Evolutionary conservation across 2,113 vertebrate species (phyloP), one percentile per base, ranked within the genome.

Genomic region (Pholis gunnellus): DNA sequence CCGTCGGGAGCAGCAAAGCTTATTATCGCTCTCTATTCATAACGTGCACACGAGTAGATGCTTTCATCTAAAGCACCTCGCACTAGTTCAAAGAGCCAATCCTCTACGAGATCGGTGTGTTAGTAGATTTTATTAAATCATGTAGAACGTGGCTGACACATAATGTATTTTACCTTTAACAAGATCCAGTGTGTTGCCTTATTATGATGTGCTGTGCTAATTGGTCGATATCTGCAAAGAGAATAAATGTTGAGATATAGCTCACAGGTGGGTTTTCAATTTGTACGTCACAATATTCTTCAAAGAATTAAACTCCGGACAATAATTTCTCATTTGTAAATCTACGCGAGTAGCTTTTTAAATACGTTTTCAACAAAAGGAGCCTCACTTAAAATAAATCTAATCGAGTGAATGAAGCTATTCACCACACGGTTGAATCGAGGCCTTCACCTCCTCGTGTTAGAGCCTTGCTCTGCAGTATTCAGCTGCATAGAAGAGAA

Each of bases 21-120:
- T 57, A 50, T 81, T 68, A 88, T 86, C 50, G 36, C 31, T 78
- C 38, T 75, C 56, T 81, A 59, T 90, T 87, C 66, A 79, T 59
- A 42, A 79, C 56, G 75, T 83, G 70, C 44, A 87, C 81, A 87
- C 79, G 76, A 83, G 66, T 20, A 48, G 59, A 59, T 15, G 60
- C 78, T 84, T 82, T 84, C 54, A 75, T 75, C 48, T 42, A 20
- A 81, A 77, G 71, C 6, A 18, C 67, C 63, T 61, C 25, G 31
- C 25, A 54, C 0, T 63, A 42, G 38, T 79, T 38, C n/a, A 69
- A 15, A 69, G 70, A 73, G 38, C 25, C 54, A 52, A 5, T 72
- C 52, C n/a, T 72, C 15, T 14, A 54, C 48, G 17, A 31, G 46
- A 73, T 20, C 61, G 42, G 65, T 78, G 52, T 25, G 15, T 64